Evolutionary conservation across 2,113 vertebrate species (phyloP).

Genomic region (Haemorhous mexicanus): DNA sequence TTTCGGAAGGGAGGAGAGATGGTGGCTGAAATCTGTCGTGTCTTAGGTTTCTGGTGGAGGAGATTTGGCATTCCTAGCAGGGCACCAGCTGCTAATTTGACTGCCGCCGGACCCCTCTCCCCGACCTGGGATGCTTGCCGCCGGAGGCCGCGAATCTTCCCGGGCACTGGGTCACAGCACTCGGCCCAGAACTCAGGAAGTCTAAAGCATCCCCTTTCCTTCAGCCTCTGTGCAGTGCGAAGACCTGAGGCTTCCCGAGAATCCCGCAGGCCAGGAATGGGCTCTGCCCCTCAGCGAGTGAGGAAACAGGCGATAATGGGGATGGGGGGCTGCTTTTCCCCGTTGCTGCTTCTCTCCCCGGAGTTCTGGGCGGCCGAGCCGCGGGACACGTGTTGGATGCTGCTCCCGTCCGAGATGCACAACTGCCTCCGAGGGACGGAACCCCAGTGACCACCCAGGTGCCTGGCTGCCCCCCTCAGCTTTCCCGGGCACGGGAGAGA

Average conservation of each 20-base stretch:
- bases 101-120: background rate
- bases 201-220: background rate
- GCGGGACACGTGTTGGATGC: background rate
- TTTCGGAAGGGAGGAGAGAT: background rate
- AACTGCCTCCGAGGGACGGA: background rate
- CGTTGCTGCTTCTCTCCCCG: background rate
- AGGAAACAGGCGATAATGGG: too few species aligned
- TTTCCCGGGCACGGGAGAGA: background rate
- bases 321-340: background rate
- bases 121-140: background rate
- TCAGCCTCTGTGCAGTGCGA: background rate
- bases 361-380: background rate
- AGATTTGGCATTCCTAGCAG: background rate
- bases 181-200: background rate
- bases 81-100: background rate
- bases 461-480: background rate
- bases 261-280: background rate
- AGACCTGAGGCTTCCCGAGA: background rate
- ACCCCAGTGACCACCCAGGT: background rate
- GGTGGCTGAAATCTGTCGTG: background rate
- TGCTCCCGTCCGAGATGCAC: background rate
- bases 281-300: background rate
- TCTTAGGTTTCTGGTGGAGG: background rate
- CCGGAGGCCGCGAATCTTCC: background rate
- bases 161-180: background rate